Evolutionary conservation across 2,797 vertebrate species (phyloP).

Genomic region (Pempheris klunzingeri): DNA sequence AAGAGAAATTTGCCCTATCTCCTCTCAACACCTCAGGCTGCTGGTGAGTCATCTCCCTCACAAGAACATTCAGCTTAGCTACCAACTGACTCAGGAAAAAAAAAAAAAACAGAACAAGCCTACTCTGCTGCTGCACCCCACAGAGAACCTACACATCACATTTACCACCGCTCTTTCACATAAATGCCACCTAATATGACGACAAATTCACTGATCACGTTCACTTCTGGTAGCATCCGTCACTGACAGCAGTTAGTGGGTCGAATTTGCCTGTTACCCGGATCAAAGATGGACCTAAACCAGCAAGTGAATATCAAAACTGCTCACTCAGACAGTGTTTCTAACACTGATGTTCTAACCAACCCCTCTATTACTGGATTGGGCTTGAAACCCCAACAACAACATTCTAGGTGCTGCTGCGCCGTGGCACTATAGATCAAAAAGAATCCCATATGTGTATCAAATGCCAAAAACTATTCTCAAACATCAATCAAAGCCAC

Average conservation of each 20-base stretch:
- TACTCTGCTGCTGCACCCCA: constrained; percentile 66
- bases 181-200: constrained; percentile 45
- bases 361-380: constrained; percentile 75
- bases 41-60: constrained; percentile 83
- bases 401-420: constrained; percentile 71
- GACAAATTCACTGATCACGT: constrained; percentile 45
- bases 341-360: constrained; percentile 73
- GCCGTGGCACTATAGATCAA: constrained; percentile 76
- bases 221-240: constrained; percentile 45
- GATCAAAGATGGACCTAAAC: constrained; percentile 51
- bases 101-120: constrained; percentile 52
- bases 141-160: constrained; percentile 52
- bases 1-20: constrained; percentile 82
- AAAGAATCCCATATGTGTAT: constrained; percentile 76
- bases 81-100: constrained; percentile 78
- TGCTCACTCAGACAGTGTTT: constrained; percentile 49
- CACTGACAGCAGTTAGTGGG: constrained; percentile 28
- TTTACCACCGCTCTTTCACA: constrained; percentile 48
- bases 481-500: constrained; percentile 85
- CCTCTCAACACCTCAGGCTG: constrained; percentile 82
- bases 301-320: constrained; percentile 54
- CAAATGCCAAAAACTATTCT: constrained; percentile 82
- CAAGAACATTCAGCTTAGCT: constrained; percentile 85
- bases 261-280: constrained; percentile 38
- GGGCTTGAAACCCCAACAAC: constrained; percentile 68